Base-by-base conservation (phyloP, 2,113 vertebrate genomes). In the Cynocephalus volans region DNA sequence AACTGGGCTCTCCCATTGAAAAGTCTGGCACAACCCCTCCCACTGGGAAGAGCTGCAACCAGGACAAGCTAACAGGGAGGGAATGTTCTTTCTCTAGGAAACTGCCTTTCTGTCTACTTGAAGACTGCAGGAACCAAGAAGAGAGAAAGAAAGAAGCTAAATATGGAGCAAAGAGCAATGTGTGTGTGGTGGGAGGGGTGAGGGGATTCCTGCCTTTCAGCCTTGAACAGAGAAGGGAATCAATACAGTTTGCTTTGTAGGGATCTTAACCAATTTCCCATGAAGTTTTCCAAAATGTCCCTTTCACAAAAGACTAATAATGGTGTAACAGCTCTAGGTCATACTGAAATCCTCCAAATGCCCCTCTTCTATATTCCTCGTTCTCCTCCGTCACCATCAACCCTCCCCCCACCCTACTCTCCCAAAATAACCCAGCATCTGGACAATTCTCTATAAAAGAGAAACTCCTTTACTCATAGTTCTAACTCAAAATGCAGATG, bases 401-500 rank as follows among this genome's bases (percentile, higher is more conserved):
- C 17, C 54, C 41, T 93, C 60, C 75, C 88, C 79, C 72, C 6
- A 62, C 26, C 65, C 60, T 52, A 2, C 58, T 88, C 79, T 96
- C 83, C 87, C 95, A 94, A 98, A 93, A 96, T 96, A 96, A 93
- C 82, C 67, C 56, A 87, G 93, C 89, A 97, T 80, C 96, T 96
- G 93, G 80, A 97, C 91, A 95, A 81, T 97, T 84, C 92, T 87
- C 95, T 97, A 96, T 89, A 93, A 89, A 97, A 93, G 62, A 93
- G 70, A 93, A 97, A 97, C 58, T 93, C 95, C 69, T 96, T 95
- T 91, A 93, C 82, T 96, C 67, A 85, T 41, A 93, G 81, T 79
- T 98, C 69, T 97, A 98, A 98, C 89, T 96, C 77, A 95, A 97
- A 97, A 97, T 95, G 92, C 96, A 97, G 95, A 97, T 88, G 65